phyloP scores from a whole-genome alignment of 2,797 vertebrate genomes.

The Hyperoplus immaculatus region DNA sequence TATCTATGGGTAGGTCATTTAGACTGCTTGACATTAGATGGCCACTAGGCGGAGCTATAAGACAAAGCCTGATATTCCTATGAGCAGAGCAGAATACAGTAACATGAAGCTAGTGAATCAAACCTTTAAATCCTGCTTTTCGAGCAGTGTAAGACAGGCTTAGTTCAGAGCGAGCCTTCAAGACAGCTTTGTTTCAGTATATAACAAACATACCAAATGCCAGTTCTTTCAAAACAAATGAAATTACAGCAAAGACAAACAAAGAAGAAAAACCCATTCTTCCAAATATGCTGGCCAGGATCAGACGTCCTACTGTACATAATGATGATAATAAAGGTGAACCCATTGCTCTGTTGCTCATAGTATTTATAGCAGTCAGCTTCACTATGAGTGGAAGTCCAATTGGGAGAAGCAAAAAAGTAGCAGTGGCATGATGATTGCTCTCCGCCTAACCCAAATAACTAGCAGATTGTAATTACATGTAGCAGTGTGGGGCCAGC shows the following conservation, averaged over 20 bases:
- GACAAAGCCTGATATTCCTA: not conserved
- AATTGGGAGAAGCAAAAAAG: slow-evolving; percentile 3
- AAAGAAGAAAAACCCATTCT: not conserved
- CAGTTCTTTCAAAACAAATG: not conserved
- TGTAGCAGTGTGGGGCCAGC: slow-evolving; percentile 18
- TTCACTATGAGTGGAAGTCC: not conserved
- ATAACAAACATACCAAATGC: not conserved
- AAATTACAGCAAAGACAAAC: slow-evolving; percentile 1
- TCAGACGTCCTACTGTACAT: not conserved
- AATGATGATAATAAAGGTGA: slow-evolving; percentile 7
- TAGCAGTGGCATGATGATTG: not conserved
- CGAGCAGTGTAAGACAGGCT: not conserved
- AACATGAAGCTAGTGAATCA: not conserved
- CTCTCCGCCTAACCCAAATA: slow-evolving; percentile 20
- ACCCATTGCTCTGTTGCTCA: not conserved
- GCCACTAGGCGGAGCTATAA: slow-evolving; percentile 49
- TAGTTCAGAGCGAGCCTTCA: not conserved
- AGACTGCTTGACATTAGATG: not conserved
- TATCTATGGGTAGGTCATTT: no score
- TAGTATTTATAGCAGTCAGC: not conserved
- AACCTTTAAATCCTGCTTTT: not conserved
- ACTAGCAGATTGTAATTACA: slow-evolving; percentile 46
- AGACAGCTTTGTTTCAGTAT: not conserved
- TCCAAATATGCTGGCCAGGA: not conserved
- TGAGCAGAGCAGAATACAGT: not conserved